A percentile compares a stretch with the other conserved stretches of the same genome.
phyloP scores from a whole-genome alignment of 2,888 invertebrate genomes.

The Polydesmus complanatus region DNA sequence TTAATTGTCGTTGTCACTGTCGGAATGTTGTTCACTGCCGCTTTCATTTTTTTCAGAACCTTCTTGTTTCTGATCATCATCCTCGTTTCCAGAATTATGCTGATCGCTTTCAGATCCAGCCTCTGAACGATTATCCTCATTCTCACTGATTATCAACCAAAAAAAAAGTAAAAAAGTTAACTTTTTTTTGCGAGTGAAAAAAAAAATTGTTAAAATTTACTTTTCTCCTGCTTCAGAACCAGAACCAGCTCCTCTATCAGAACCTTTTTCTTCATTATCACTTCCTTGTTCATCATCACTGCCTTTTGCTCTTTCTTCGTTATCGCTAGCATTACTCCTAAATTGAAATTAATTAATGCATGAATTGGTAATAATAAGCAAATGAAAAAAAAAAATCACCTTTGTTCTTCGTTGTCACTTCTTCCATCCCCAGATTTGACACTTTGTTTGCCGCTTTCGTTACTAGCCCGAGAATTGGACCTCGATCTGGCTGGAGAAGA shows the following conservation, averaged over 20 bases:
- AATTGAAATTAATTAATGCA: background rate
- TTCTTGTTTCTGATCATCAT: background rate
- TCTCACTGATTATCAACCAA: background rate
- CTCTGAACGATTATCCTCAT: constrained; percentile 6
- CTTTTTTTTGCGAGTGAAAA: too few relatives aligned
- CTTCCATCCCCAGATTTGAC: too few relatives aligned
- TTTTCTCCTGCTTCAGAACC: constrained; percentile 4
- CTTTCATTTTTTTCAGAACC: background rate
- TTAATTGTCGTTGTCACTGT: constrained; percentile 2
- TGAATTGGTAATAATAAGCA: too few relatives aligned
- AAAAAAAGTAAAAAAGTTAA: background rate
- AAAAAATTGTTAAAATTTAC: too few relatives aligned
- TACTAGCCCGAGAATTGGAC: too few relatives aligned
- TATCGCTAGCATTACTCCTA: background rate
- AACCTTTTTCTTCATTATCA: background rate
- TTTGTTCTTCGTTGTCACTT: too few relatives aligned
- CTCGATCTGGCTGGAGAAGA: too few relatives aligned
- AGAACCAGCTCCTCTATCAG: constrained; percentile 1
- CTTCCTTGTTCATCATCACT: constrained; percentile 4
- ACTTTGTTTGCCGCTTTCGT: too few relatives aligned
- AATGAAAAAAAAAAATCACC: too few relatives aligned
- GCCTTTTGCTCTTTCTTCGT: background rate
- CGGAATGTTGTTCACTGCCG: constrained; percentile 1
- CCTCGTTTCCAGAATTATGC: background rate
- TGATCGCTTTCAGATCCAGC: background rate